Evolutionary conservation across 2,113 vertebrate genomes (phyloP), one percentile per base, ranked within the genome.

Genomic region (Otis tarda): DNA sequence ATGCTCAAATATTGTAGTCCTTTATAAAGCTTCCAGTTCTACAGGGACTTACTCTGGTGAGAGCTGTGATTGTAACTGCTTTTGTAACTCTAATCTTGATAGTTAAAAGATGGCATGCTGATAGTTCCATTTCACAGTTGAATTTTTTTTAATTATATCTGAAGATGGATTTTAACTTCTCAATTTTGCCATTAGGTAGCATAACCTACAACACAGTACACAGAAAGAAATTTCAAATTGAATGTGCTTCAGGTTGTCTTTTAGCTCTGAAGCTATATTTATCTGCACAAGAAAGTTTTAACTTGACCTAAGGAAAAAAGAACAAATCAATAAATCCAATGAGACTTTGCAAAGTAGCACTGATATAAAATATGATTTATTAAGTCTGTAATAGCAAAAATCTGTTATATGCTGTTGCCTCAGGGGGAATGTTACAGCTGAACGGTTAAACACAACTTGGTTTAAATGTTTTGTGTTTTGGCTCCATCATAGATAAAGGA

Each of bases 91-190:
- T 87, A 63, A 87, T 94, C 89, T 84, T 65, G 50, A 82, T 89
- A 88, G 75, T 61, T 94, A 77, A 93, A 95, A 94, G 86, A 94
- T 87, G 86, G 35, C 91, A 87, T 87, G 78, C 92, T 96, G 86
- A 73, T 85, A 93, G 75, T 95, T 96, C 88, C 69, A 96, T 97
- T 98, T 97, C 95, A 95, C 95, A 97, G 90, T 24, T 94, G 93
- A 95, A 71, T 89, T 95, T 96, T 96, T 94, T 95, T 90, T 89
- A 96, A 96, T 97, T 93, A 92, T 90, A 87, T 95, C 80, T 67
- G 59, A 91, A 94, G 84, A 87, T 87, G 70, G 73, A 91, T 93
- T 95, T 97, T 95, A 83, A 75, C 84, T 82, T 81, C 95, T 94
- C 56, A 74, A 4, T 94, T 96, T 97, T 96, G 60, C 94, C 77